phyloP scores from a whole-genome alignment of 2,797 vertebrate genomes.

The Falco peregrinus region DNA sequence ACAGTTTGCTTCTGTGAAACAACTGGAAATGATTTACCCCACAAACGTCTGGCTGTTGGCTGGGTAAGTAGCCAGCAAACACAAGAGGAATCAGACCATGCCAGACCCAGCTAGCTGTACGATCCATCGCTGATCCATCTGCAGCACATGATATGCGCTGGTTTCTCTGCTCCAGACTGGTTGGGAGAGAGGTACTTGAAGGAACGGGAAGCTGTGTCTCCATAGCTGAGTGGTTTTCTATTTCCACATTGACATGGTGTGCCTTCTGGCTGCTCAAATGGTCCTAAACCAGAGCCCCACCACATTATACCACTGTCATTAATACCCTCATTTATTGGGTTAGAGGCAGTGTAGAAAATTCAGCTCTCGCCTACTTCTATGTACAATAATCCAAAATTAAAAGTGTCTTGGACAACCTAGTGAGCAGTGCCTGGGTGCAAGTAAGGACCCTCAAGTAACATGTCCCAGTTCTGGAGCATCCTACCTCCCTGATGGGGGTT shows the following conservation, averaged over 20 bases:
- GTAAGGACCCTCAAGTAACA: neutral
- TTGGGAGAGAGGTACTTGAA: slow-evolving; percentile 53
- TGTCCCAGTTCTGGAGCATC: neutral
- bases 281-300: neutral
- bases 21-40: slow-evolving; percentile 71
- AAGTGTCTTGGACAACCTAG: neutral
- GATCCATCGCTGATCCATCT: slow-evolving; percentile 56
- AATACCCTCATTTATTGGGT: neutral
- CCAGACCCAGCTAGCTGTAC: slow-evolving; percentile 62
- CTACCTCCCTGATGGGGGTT: neutral
- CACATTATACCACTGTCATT: neutral
- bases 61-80: slow-evolving; percentile 67
- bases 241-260: neutral
- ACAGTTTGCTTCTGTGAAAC: slow-evolving; percentile 63
- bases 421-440: neutral
- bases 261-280: slow-evolving; percentile 29
- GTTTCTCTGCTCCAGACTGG: slow-evolving; percentile 58
- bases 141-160: slow-evolving; percentile 61
- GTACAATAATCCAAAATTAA: neutral
- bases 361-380: neutral
- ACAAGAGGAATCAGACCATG: slow-evolving; percentile 61
- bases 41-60: slow-evolving; percentile 66
- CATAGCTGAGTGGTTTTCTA: slow-evolving; percentile 51
- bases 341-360: neutral
- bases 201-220: slow-evolving; percentile 29